A percentile compares a stretch with the other conserved stretches of the same genome.
Evolutionary conservation across 2,797 vertebrate species (phyloP).

Genomic region (Manis pentadactyla): DNA sequence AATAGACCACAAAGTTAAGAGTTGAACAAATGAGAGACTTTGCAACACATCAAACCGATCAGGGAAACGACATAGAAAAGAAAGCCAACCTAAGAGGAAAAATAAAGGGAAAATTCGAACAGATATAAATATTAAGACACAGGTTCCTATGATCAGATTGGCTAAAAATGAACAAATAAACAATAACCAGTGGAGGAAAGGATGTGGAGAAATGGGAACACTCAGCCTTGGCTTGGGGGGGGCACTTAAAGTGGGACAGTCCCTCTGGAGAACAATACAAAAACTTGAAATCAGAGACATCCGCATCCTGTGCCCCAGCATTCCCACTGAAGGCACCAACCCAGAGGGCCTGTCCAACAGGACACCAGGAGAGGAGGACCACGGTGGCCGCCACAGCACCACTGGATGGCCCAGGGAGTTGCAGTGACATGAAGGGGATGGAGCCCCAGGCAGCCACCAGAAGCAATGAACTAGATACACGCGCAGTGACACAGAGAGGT

Average conservation of each 20-base stretch:
- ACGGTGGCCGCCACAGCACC: no score
- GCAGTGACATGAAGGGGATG: background rate
- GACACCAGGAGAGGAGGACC: rapidly evolving
- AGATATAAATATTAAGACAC: background rate
- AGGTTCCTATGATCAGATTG: background rate
- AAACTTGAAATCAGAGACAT: background rate
- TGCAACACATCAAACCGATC: background rate
- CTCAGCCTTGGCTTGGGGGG: no score
- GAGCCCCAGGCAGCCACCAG: background rate
- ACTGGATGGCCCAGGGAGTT: no score
- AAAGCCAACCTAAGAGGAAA: background rate
- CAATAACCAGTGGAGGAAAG: background rate
- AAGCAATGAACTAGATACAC: background rate
- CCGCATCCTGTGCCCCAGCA: background rate
- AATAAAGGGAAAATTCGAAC: background rate
- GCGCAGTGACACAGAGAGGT: background rate
- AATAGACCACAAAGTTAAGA: background rate
- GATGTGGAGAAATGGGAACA: background rate
- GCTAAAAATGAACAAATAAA: background rate
- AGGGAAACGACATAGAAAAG: background rate
- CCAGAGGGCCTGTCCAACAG: background rate
- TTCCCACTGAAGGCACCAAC: background rate
- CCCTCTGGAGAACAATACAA: background rate
- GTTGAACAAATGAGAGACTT: background rate
- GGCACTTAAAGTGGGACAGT: background rate